Percentiles rank a stretch among this genome's conserved stretches.
Evolutionary conservation across 2,797 vertebrate genomes (phyloP).

Genomic region (Orientallactaga sibirica): DNA sequence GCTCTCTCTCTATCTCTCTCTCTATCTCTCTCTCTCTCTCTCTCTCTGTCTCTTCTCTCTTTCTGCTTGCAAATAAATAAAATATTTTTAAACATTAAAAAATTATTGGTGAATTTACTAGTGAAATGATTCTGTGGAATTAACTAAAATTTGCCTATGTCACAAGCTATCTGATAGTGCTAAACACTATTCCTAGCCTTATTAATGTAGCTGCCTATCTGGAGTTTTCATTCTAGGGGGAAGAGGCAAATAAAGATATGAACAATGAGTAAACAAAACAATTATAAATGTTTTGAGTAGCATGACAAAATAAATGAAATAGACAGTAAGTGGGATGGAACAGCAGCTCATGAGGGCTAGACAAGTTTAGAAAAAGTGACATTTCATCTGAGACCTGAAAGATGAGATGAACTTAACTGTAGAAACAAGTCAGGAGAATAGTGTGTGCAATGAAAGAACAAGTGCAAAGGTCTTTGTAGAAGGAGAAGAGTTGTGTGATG

Average conservation of each 20-base stretch:
- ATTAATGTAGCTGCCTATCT: neutral
- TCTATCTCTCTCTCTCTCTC: too few relatives aligned
- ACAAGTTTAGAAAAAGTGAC: neutral
- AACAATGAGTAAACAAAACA: neutral
- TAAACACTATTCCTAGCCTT: neutral
- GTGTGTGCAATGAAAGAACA: neutral
- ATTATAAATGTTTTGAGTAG: neutral
- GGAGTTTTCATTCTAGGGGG: neutral
- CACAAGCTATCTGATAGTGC: too few relatives aligned
- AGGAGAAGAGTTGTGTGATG: neutral
- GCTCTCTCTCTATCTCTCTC: too few relatives aligned
- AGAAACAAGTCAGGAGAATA: neutral
- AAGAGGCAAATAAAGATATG: neutral
- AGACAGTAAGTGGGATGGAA: neutral
- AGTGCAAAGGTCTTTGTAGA: neutral
- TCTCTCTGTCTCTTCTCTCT: too few relatives aligned
- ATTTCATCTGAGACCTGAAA: slow-evolving; percentile 17
- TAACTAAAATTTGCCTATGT: neutral
- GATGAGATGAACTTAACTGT: neutral
- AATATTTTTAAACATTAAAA: neutral
- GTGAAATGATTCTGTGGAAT: neutral
- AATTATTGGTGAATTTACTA: neutral
- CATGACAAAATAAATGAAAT: neutral
- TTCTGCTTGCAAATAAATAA: too few relatives aligned
- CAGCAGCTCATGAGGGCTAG: neutral